Conservation (phyloP, 2,888 invertebrate genomes). For the Drosophila ustulata region DNA sequence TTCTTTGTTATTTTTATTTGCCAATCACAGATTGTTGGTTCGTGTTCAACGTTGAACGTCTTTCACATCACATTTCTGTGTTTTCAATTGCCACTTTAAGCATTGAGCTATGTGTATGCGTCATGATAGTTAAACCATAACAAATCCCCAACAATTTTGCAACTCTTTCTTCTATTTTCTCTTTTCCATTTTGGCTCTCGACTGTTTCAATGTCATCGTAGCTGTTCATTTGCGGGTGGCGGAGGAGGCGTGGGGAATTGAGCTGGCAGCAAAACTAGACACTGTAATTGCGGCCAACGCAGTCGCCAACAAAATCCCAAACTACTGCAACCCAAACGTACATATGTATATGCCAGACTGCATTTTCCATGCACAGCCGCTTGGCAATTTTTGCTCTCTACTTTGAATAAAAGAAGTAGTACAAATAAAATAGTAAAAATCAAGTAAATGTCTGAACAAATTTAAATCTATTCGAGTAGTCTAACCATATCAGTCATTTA, state of each 20-base stretch:
- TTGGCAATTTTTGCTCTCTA: constrained; percentile 24
- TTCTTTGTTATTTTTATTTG: constrained; percentile 15
- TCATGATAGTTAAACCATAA: constrained; percentile 30
- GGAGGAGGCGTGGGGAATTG: constrained; percentile 6
- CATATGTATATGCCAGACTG: constrained; percentile 34
- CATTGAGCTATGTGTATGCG: constrained; percentile 25
- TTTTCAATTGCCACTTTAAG: constrained; percentile 13
- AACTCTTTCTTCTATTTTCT: constrained; percentile 20
- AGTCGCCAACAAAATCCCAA: constrained; percentile 34
- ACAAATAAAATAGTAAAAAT: too few relatives aligned
- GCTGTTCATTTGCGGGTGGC: not conserved
- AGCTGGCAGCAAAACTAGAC: constrained; percentile 55
- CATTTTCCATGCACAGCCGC: constrained; percentile 44
- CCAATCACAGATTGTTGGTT: constrained; percentile 15
- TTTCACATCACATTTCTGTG: constrained; percentile 17
- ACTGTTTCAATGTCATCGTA: constrained; percentile 59
- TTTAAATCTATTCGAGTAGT: too few relatives aligned
- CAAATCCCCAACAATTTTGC: constrained; percentile 17
- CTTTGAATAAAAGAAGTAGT: constrained; percentile 6
- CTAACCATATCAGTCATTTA: too few relatives aligned
- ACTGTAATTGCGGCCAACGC: constrained; percentile 53
- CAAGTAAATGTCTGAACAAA: too few relatives aligned
- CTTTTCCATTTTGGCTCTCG: constrained; percentile 29
- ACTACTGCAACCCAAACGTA: constrained; percentile 17
- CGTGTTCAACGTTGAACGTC: constrained; percentile 6